Conservation (phyloP, 2,113 vertebrate genomes). For the Tricholaema leucomelas region DNA sequence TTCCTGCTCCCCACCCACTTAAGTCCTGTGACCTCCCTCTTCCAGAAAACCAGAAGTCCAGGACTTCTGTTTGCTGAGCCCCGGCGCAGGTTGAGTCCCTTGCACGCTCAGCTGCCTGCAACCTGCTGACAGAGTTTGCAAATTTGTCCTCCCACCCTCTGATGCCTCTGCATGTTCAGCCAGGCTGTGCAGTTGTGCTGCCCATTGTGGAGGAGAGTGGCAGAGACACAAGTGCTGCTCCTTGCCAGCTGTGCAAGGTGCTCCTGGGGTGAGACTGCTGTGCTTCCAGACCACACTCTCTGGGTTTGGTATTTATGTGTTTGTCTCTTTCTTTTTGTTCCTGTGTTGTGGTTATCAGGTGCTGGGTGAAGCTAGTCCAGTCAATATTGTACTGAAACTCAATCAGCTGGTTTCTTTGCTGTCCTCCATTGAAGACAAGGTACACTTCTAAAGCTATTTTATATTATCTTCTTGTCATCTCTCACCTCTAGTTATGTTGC, state of each 20-base stretch:
- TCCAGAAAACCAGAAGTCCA: neutral
- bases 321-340: neutral
- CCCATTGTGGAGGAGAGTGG: rapidly evolving
- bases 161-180: neutral
- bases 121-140: neutral
- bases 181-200: neutral
- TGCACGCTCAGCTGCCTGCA: neutral
- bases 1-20: neutral
- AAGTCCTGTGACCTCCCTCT: neutral
- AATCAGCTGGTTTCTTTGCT: constrained; percentile 89
- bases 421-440: constrained; percentile 94
- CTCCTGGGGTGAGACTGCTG: neutral
- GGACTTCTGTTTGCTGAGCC: neutral
- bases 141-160: neutral
- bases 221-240: neutral
- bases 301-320: neutral
- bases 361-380: constrained; percentile 75
- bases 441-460: constrained; percentile 41
- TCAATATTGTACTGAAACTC: constrained; percentile 81
- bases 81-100: neutral
- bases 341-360: constrained; percentile 69
- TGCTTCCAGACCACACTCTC: neutral
- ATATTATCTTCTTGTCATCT: neutral
- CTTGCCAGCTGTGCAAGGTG: neutral
- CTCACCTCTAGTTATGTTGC: neutral